Evolutionary conservation across 2,888 invertebrate genomes (phyloP).

Genomic region (Caenorhabditis virilis): DNA sequence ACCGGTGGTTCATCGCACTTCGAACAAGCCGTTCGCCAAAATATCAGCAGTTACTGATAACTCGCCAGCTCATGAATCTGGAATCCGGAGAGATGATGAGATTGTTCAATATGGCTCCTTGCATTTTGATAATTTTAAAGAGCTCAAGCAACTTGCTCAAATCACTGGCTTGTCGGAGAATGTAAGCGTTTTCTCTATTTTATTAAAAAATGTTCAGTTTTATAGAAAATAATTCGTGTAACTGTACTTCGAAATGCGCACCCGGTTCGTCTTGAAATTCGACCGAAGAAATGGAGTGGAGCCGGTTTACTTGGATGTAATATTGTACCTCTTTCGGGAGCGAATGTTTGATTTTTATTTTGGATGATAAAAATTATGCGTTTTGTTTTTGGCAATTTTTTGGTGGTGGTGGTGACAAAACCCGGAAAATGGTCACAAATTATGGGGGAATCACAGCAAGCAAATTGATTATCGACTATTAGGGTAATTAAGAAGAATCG

Average conservation of each 20-base stretch:
- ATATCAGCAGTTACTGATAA: conserved; percentile 36
- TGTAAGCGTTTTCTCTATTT: conserved; percentile 32
- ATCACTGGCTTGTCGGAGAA: conserved; percentile 46
- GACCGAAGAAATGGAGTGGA: conserved; percentile 56
- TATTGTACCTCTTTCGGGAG: conserved; percentile 30
- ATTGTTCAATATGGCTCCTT: conserved; percentile 62
- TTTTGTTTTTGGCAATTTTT: not conserved
- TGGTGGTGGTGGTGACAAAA: too few relatives aligned
- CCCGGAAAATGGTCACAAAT: not conserved
- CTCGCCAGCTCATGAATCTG: conserved; percentile 50
- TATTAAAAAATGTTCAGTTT: conserved; percentile 2
- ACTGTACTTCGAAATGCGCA: conserved; percentile 52
- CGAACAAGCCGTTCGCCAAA: conserved; percentile 52
- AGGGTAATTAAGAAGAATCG: not conserved
- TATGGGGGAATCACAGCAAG: not conserved
- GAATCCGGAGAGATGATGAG: conserved; percentile 51
- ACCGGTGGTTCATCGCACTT: conserved; percentile 52
- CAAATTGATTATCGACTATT: not conserved
- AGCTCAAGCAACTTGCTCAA: conserved; percentile 51
- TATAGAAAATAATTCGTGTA: conserved; percentile 55
- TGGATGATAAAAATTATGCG: too few relatives aligned
- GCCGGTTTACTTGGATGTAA: conserved; percentile 52
- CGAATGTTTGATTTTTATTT: conserved; percentile 13
- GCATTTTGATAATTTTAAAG: conserved; percentile 57
- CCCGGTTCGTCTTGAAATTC: conserved; percentile 53